Percentiles rank a stretch among this genome's conserved stretches.
These are phyloP conservation scores for Sesia apiformis DNA, from an alignment of 2,888 invertebrate genomes.

Conservation along the genomic window DNA sequence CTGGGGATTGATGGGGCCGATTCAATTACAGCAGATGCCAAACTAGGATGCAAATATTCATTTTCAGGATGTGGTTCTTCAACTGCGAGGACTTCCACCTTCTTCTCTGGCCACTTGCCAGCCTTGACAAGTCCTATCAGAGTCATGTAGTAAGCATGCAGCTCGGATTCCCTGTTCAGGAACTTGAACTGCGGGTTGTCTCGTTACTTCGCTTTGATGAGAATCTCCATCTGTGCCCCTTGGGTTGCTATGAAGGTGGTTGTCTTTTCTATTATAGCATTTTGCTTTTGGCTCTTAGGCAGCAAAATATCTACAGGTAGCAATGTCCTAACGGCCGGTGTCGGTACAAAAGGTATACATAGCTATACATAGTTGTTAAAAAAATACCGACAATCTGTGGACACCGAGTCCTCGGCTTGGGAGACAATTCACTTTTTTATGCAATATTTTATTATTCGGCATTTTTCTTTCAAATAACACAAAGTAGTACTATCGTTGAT, in stretches of 20 bases:
- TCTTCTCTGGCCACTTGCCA: constrained; percentile 57
- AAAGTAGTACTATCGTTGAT: too few relatives aligned
- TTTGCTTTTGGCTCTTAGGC: constrained; percentile 91
- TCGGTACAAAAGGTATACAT: too few relatives aligned
- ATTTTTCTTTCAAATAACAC: too few relatives aligned
- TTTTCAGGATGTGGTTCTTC: constrained; percentile 74
- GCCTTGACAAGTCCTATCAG: constrained; percentile 58
- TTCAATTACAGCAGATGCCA: constrained; percentile 77
- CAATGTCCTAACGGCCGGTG: too few relatives aligned
- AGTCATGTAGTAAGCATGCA: constrained; percentile 93
- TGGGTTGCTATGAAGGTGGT: constrained; percentile 90
- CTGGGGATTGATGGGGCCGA: constrained; percentile 75
- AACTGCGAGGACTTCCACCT: constrained; percentile 38
- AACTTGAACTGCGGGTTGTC: constrained; percentile 96
- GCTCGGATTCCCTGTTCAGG: constrained; percentile 86
- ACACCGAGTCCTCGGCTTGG: too few relatives aligned
- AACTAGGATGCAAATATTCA: constrained; percentile 89
- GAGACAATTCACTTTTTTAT: too few relatives aligned
- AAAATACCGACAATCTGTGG: too few relatives aligned
- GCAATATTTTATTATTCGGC: too few relatives aligned
- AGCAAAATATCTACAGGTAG: too few relatives aligned
- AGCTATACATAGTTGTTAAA: too few relatives aligned
- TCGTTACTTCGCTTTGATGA: constrained; percentile 97
- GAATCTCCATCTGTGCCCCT: constrained; percentile 98
- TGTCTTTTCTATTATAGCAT: constrained; percentile 96